Evolutionary conservation across 2,797 vertebrate genomes (phyloP).

Genomic region (Bovichtus variegatus): DNA sequence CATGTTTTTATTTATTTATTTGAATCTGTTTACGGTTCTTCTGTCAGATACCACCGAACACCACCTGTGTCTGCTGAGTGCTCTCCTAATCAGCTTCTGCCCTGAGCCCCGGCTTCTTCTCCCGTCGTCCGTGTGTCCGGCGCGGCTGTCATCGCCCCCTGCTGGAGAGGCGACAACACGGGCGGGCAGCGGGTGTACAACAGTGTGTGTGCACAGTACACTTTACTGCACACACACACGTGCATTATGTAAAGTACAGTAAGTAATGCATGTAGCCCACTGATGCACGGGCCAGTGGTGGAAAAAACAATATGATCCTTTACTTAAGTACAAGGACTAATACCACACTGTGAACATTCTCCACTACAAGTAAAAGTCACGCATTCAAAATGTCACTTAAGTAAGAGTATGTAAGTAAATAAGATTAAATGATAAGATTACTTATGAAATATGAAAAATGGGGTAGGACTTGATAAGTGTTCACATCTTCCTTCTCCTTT

Average conservation of each 20-base stretch:
- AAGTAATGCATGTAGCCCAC: background rate
- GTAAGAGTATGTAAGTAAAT: background rate
- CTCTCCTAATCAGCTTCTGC: conserved; percentile 29
- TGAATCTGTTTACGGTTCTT: background rate
- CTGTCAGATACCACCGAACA: background rate
- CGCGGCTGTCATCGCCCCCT: conserved; percentile 42
- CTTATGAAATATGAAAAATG: no score
- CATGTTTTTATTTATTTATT: conserved; percentile 65
- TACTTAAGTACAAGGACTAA: background rate
- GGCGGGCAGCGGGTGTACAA: background rate
- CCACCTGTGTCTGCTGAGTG: conserved; percentile 26
- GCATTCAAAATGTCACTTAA: background rate
- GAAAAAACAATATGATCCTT: no score
- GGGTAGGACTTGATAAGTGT: no score
- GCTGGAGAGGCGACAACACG: conserved; percentile 32
- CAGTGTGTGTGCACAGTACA: background rate
- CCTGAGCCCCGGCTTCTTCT: conserved; percentile 54
- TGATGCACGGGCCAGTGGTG: background rate
- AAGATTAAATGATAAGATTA: no score
- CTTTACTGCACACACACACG: no score
- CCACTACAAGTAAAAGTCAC: background rate
- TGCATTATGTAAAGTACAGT: background rate
- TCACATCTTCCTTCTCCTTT: no score
- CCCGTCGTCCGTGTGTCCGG: background rate
- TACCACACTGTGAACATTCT: background rate